Evolutionary conservation across 2,888 invertebrate genomes (phyloP).

Genomic region (Xestoiulus laeticollis): DNA sequence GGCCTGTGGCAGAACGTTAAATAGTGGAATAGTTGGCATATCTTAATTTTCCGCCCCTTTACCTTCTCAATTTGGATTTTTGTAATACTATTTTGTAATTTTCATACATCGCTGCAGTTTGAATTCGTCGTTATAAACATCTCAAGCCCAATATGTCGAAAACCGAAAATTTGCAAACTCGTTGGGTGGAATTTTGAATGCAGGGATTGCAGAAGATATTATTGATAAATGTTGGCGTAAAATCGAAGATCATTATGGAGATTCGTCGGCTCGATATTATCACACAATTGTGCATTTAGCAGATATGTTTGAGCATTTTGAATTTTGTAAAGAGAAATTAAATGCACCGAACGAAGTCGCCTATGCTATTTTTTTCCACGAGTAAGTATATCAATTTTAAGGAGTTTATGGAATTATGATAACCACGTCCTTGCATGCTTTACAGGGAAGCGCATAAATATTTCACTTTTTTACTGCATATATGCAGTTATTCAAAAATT

Average conservation of each 20-base stretch:
- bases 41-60: background rate
- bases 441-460: no score
- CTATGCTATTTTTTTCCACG: conserved; percentile 54
- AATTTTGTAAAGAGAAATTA: conserved; percentile 46
- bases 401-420: no score
- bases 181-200: conserved; percentile 48
- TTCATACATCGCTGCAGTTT: background rate
- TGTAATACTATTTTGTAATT: no score
- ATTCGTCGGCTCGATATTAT: conserved; percentile 45
- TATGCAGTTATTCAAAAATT: no score
- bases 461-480: no score
- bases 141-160: background rate
- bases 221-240: conserved; percentile 49
- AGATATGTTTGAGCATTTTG: conserved; percentile 53
- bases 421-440: no score
- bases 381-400: no score
- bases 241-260: conserved; percentile 39
- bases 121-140: background rate
- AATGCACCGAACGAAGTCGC: conserved; percentile 46
- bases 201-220: background rate
- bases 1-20: no score
- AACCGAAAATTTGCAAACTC: background rate
- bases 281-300: conserved; percentile 50
- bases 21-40: background rate
- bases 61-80: background rate